Conservation (phyloP, 1,140 invertebrate genomes). For the Megalonaias nervosa region DNA sequence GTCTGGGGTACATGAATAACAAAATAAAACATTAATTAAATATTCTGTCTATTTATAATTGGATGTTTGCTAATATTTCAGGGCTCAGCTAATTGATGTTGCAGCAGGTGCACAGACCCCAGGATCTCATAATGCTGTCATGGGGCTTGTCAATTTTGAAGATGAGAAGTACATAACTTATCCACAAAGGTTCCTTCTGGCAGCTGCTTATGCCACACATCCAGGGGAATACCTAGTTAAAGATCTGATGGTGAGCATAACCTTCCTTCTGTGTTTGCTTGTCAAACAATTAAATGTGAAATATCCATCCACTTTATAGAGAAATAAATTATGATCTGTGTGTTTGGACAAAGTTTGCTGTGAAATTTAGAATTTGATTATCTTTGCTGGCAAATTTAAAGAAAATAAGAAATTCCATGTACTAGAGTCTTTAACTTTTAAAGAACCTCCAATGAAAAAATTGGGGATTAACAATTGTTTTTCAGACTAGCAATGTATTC, state of each 20-base stretch:
- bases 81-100: constrained; percentile 66
- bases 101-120: constrained; percentile 68
- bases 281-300: too few relatives aligned
- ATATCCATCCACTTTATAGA: too few relatives aligned
- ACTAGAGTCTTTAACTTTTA: constrained; percentile 13
- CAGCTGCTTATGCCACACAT: constrained; percentile 63
- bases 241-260: constrained; percentile 60
- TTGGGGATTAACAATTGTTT: too few relatives aligned
- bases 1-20: neutral
- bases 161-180: constrained; percentile 52
- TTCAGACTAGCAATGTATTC: too few relatives aligned
- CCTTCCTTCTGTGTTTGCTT: too few relatives aligned
- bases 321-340: too few relatives aligned
- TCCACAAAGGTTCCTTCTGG: constrained; percentile 64
- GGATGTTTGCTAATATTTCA: constrained; percentile 32
- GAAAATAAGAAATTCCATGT: neutral
- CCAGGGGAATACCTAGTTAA: constrained; percentile 60
- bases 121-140: constrained; percentile 55
- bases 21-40: neutral
- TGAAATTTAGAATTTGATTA: too few relatives aligned
- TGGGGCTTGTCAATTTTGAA: constrained; percentile 65
- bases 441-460: too few relatives aligned
- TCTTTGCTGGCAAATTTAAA: neutral
- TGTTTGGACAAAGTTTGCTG: too few relatives aligned
- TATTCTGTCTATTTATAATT: constrained; percentile 5